Percentiles rank a stretch among this genome's conserved stretches.
phyloP scores from a whole-genome alignment of 2,797 vertebrate genomes.

The Chelon auratus region DNA sequence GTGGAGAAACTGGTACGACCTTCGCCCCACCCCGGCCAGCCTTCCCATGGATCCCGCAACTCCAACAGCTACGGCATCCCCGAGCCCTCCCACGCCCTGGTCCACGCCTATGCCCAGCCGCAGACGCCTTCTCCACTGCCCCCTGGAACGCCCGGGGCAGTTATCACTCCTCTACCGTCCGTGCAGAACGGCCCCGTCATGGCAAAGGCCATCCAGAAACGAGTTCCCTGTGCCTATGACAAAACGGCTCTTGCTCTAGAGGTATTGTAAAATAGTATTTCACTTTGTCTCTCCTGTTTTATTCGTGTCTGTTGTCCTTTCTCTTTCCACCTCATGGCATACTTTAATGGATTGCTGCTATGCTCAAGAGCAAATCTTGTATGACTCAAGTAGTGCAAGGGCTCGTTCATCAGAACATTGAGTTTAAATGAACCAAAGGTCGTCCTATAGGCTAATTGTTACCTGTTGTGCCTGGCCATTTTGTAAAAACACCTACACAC shows the following conservation, averaged over 20 bases:
- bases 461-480: too few relatives aligned
- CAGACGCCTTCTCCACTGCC: slow-evolving; percentile 93
- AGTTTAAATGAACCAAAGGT: too few relatives aligned
- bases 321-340: neutral
- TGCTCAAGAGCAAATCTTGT: too few relatives aligned
- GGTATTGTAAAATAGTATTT: slow-evolving; percentile 79
- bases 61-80: slow-evolving; percentile 98
- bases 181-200: slow-evolving; percentile 96
- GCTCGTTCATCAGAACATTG: neutral
- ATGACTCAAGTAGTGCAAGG: neutral
- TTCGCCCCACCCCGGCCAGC: slow-evolving; percentile 79
- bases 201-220: slow-evolving; percentile 97
- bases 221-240: slow-evolving; percentile 98
- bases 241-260: slow-evolving; percentile 97
- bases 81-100: slow-evolving; percentile 90
- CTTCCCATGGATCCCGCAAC: slow-evolving; percentile 90
- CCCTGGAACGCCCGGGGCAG: slow-evolving; percentile 87
- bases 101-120: slow-evolving; percentile 96
- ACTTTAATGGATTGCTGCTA: neutral
- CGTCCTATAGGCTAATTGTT: too few relatives aligned
- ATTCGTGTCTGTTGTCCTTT: neutral
- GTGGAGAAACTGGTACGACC: slow-evolving; percentile 95
- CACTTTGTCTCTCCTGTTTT: neutral
- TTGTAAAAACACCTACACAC: too few relatives aligned
- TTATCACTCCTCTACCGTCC: slow-evolving; percentile 91